Evolutionary conservation across 2,888 invertebrate genomes (phyloP).

Genomic region (Athalia cordata): DNA sequence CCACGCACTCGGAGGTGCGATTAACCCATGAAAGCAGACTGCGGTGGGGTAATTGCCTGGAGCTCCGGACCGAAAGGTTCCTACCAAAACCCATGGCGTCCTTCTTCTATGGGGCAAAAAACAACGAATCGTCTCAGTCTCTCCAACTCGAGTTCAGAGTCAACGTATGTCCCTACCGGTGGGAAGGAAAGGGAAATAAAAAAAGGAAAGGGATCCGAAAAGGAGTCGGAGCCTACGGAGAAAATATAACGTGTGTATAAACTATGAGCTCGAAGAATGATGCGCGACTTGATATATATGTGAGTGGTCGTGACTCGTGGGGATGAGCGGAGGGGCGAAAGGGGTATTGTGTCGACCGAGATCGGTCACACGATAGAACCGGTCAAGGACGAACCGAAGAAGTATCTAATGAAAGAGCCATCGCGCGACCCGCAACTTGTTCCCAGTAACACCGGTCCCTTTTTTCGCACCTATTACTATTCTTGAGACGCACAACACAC

Average conservation of each 20-base stretch:
- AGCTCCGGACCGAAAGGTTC: background rate
- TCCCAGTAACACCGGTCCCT: conserved; percentile 63
- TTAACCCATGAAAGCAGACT: conserved; percentile 45
- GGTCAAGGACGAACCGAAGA: conserved; percentile 68
- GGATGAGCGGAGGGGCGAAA: conserved; percentile 52
- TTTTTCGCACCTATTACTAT: conserved; percentile 28
- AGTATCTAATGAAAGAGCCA: background rate
- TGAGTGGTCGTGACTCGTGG: conserved; percentile 19
- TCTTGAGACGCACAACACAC: background rate
- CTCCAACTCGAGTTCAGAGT: background rate
- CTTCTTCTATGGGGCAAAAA: conserved; percentile 23
- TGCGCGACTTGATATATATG: conserved; percentile 28
- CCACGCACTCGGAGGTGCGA: conserved; percentile 40
- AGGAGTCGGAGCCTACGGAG: background rate
- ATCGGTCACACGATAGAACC: conserved; percentile 72
- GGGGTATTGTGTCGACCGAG: conserved; percentile 70
- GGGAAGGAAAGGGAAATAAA: conserved; percentile 54
- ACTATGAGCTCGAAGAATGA: conserved; percentile 30
- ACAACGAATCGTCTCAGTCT: conserved; percentile 1
- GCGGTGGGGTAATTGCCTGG: conserved; percentile 45
- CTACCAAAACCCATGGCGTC: conserved; percentile 27
- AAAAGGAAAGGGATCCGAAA: conserved; percentile 46
- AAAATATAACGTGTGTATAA: conserved; percentile 45
- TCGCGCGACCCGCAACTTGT: conserved; percentile 56
- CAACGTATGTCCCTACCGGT: background rate